phyloP scores from a whole-genome alignment of 1,140 invertebrate genomes.

The Pseudomyrmex pallidus region DNA sequence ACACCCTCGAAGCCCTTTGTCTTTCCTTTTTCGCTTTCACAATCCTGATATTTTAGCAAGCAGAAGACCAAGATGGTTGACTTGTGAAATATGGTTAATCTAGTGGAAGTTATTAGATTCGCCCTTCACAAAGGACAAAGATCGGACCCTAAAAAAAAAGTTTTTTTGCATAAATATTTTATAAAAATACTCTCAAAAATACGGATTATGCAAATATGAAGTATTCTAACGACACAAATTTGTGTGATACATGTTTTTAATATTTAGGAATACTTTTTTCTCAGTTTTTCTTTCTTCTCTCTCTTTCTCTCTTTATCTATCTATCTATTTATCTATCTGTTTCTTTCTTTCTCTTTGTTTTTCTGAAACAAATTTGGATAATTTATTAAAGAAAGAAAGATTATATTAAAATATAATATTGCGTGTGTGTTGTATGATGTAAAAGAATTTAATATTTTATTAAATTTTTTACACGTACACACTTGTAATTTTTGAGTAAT shows the following conservation, averaged over 20 bases:
- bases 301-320: no score
- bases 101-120: constrained; percentile 77
- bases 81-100: constrained; percentile 74
- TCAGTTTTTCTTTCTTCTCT: no score
- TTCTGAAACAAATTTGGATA: background rate
- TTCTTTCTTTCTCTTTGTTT: no score
- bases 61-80: constrained; percentile 26
- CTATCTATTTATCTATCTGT: no score
- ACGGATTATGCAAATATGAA: background rate
- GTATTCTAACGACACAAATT: no score
- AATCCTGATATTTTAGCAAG: constrained; percentile 36
- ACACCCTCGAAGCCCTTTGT: constrained; percentile 22
- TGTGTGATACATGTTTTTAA: no score
- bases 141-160: background rate
- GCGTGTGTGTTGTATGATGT: no score
- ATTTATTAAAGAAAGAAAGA: background rate
- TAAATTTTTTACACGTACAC: background rate
- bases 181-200: background rate
- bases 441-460: background rate
- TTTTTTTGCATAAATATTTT: background rate
- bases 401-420: background rate
- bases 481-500: background rate
- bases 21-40: constrained; percentile 60
- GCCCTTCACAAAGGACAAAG: constrained; percentile 26
- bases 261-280: no score